These are phyloP conservation scores for Idris sp. DNA, from an alignment of 1,140 invertebrate species.

Conservation along the genomic window DNA sequence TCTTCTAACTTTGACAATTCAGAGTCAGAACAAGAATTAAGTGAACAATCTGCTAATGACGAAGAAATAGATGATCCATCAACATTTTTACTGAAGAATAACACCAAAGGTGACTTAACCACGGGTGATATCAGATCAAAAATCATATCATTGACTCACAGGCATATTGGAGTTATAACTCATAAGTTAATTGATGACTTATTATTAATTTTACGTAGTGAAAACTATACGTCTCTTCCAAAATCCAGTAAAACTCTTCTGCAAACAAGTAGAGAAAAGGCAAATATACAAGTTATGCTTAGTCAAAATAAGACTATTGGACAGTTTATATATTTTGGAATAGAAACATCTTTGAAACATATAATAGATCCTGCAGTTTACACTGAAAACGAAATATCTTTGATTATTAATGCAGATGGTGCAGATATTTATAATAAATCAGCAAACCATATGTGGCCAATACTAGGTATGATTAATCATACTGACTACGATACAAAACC, in stretches of 20 bases:
- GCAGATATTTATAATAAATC: slow-evolving; percentile 1
- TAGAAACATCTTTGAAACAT: not conserved
- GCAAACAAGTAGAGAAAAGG: not conserved
- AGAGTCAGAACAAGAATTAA: no score
- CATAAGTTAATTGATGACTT: not conserved
- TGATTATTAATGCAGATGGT: slow-evolving; percentile 3
- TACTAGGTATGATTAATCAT: not conserved
- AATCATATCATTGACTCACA: not conserved
- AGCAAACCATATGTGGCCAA: slow-evolving; percentile 1
- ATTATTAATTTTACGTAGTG: not conserved
- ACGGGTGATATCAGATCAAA: not conserved
- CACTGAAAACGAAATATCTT: not conserved
- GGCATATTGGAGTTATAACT: not conserved
- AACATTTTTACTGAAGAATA: not conserved
- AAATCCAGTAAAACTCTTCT: not conserved
- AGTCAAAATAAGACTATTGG: not conserved
- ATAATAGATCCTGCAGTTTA: not conserved
- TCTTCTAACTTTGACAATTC: no score
- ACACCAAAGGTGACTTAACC: not conserved
- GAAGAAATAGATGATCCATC: not conserved
- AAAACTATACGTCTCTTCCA: slow-evolving; percentile 1
- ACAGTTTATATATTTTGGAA: not conserved
- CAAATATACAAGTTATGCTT: not conserved
- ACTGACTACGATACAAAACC: not conserved
- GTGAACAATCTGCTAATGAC: no score